Conservation (phyloP, 1,140 invertebrate genomes). For the Sinonovacula constricta region DNA sequence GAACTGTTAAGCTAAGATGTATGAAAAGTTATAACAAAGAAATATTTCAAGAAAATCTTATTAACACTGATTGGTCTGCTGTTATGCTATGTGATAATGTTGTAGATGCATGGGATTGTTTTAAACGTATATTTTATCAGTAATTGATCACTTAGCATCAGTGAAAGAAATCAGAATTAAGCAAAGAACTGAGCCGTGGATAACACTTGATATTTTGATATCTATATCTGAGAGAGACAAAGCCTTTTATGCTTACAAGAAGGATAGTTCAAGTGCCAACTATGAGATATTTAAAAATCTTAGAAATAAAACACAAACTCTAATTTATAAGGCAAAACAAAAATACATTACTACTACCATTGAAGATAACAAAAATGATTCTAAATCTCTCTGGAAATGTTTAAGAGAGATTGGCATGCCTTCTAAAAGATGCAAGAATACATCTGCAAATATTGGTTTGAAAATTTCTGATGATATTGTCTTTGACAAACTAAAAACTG, state of each 20-base stretch:
- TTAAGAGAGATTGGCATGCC: slow-evolving; percentile 28
- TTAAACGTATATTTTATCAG: slow-evolving; percentile 21
- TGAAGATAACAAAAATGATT: slow-evolving; percentile 31
- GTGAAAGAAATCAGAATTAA: slow-evolving; percentile 32
- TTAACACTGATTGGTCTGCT: not conserved
- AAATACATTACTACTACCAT: not conserved
- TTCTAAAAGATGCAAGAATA: not conserved
- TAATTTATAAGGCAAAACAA: slow-evolving; percentile 13
- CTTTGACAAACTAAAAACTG: not conserved
- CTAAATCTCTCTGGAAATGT: slow-evolving; percentile 33
- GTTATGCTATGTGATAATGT: slow-evolving; percentile 9
- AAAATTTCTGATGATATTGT: not conserved
- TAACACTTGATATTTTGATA: slow-evolving; percentile 9
- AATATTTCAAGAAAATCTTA: not conserved
- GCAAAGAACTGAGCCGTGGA: slow-evolving; percentile 29
- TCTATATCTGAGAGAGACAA: slow-evolving; percentile 18
- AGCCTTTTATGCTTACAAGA: slow-evolving; percentile 10
- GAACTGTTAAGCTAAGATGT: not conserved
- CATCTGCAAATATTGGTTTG: not conserved
- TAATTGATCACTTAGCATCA: slow-evolving; percentile 17
- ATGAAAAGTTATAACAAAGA: slow-evolving; percentile 11
- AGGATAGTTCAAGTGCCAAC: not conserved
- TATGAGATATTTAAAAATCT: slow-evolving; percentile 8
- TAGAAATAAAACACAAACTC: slow-evolving; percentile 12
- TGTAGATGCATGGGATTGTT: slow-evolving; percentile 8